These are phyloP conservation scores for Dicycla oo DNA, from an alignment of 2,888 invertebrate species.

Conservation along the genomic window DNA sequence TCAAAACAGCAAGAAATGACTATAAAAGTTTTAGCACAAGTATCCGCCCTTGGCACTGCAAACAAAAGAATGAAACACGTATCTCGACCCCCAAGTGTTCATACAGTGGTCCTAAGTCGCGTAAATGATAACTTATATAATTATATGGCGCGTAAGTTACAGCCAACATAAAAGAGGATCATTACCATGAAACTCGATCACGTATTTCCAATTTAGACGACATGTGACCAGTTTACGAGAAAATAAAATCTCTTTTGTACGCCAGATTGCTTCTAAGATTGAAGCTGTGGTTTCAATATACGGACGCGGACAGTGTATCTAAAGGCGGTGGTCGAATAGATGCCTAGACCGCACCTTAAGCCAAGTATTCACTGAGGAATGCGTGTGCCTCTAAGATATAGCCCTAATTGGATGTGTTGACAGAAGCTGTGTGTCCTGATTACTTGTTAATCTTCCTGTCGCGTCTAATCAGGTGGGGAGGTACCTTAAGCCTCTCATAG, in stretches of 20 bases:
- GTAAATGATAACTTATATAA: slow-evolving; percentile 63
- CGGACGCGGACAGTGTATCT: slow-evolving; percentile 11
- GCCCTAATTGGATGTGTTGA: slow-evolving; percentile 49
- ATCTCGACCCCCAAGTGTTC: slow-evolving; percentile 33
- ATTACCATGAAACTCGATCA: slow-evolving; percentile 72
- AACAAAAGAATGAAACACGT: slow-evolving; percentile 34
- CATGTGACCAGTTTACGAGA: slow-evolving; percentile 69
- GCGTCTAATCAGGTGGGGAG: slow-evolving; percentile 37
- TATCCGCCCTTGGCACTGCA: slow-evolving; percentile 22
- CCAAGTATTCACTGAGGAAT: slow-evolving; percentile 40
- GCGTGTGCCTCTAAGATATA: slow-evolving; percentile 33
- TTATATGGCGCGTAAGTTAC: slow-evolving; percentile 72
- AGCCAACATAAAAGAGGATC: slow-evolving; percentile 68
- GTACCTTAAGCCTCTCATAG: slow-evolving; percentile 36
- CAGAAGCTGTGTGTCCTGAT: slow-evolving; percentile 37
- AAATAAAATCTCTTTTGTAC: slow-evolving; percentile 62
- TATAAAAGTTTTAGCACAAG: neutral
- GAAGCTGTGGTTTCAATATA: slow-evolving; percentile 39
- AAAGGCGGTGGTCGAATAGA: slow-evolving; percentile 8
- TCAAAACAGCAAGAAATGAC: slow-evolving; percentile 16
- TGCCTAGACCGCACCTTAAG: slow-evolving; percentile 26
- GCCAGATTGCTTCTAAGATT: slow-evolving; percentile 48
- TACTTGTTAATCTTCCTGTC: slow-evolving; percentile 49
- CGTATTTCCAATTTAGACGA: slow-evolving; percentile 72
- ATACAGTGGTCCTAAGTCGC: slow-evolving; percentile 38